These are phyloP conservation scores for Eutolmus rufibarbis DNA, from an alignment of 2,888 invertebrate species.

Conservation along the genomic window DNA sequence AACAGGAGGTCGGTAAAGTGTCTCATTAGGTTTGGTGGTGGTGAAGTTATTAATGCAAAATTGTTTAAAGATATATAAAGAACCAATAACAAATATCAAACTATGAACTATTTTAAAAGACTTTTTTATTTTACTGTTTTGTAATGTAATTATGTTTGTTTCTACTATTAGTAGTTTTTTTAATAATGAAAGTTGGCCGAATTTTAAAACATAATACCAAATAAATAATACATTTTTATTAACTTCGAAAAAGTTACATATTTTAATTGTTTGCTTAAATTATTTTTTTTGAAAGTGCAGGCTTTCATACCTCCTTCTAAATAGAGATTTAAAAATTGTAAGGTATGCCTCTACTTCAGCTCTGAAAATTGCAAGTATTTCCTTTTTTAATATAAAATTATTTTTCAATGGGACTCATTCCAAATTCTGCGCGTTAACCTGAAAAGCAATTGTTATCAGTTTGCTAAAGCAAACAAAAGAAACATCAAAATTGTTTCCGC, in stretches of 20 bases:
- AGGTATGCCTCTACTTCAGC: too few relatives aligned
- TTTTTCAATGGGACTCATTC: background rate
- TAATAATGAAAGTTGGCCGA: background rate
- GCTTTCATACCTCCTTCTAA: too few relatives aligned
- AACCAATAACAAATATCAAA: too few relatives aligned
- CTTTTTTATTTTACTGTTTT: background rate
- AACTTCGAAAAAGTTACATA: too few relatives aligned
- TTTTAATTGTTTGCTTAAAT: background rate
- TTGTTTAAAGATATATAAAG: too few relatives aligned
- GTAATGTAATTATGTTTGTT: background rate
- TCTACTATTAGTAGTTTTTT: background rate
- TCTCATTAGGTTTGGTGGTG: background rate
- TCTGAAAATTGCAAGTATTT: too few relatives aligned
- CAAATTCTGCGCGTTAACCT: background rate
- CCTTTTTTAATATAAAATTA: background rate
- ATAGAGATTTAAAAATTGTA: too few relatives aligned
- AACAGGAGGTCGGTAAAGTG: background rate
- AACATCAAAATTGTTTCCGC: background rate
- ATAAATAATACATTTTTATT: too few relatives aligned
- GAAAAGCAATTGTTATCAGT: background rate
- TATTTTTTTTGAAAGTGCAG: background rate
- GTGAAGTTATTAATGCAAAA: background rate
- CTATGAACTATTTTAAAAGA: too few relatives aligned
- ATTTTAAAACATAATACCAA: too few relatives aligned
- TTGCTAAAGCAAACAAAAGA: background rate